These are phyloP conservation scores for Amyelois transitella DNA, from an alignment of 1,140 invertebrate genomes.

Conservation along the genomic window DNA sequence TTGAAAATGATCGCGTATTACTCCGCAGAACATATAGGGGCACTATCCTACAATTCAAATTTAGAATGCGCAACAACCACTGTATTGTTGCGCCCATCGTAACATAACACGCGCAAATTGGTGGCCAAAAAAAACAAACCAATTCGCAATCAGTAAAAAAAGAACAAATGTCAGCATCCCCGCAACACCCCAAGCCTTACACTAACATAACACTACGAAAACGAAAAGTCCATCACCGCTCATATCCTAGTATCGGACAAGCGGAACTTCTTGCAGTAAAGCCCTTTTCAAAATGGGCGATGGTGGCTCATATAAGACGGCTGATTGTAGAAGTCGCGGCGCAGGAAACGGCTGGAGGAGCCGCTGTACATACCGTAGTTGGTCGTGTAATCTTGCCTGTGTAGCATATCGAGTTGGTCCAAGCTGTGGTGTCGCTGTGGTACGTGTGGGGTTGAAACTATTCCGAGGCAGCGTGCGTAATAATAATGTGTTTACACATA, in stretches of 20 bases:
- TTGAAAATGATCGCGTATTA: too few relatives aligned
- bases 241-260: slow-evolving; percentile 61
- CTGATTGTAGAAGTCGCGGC: slow-evolving; percentile 53
- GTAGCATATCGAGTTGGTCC: slow-evolving; percentile 65
- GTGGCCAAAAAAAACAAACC: too few relatives aligned
- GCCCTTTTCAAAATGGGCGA: slow-evolving; percentile 70
- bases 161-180: slow-evolving; percentile 2
- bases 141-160: neutral
- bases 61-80: too few relatives aligned
- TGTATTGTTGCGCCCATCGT: too few relatives aligned
- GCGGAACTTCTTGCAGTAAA: slow-evolving; percentile 69
- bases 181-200: slow-evolving; percentile 24
- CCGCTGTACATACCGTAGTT: slow-evolving; percentile 35
- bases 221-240: slow-evolving; percentile 36
- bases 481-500: neutral
- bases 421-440: slow-evolving; percentile 65
- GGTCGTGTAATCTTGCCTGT: slow-evolving; percentile 45
- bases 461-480: slow-evolving; percentile 54
- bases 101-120: too few relatives aligned
- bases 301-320: slow-evolving; percentile 55
- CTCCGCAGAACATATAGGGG: too few relatives aligned
- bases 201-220: slow-evolving; percentile 35
- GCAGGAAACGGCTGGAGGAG: slow-evolving; percentile 30
- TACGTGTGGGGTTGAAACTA: slow-evolving; percentile 19
- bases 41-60: too few relatives aligned